Percentiles rank a stretch among this genome's conserved stretches.
These are phyloP conservation scores for Numida meleagris DNA, from an alignment of 2,113 vertebrate genomes.

Conservation along the genomic window DNA sequence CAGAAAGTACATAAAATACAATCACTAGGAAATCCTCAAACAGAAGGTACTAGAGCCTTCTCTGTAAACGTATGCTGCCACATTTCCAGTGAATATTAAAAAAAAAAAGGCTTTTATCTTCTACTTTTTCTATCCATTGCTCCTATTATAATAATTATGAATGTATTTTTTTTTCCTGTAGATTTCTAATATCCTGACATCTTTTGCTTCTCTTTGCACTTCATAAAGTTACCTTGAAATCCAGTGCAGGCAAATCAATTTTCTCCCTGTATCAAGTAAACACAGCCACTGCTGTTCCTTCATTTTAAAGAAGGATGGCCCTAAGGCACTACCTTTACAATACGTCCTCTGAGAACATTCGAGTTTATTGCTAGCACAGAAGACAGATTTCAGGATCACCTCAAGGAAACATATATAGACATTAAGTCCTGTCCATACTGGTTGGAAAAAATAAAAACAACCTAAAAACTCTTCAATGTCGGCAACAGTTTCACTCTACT, in stretches of 20 bases:
- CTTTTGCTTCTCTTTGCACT: not conserved
- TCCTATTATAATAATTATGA: slow-evolving; percentile 32
- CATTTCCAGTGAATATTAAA: not conserved
- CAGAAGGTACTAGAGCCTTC: not conserved
- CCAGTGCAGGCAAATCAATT: not conserved
- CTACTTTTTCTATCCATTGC: not conserved
- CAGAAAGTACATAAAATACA: slow-evolving; percentile 34
- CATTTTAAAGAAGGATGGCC: not conserved
- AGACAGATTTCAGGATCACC: not conserved
- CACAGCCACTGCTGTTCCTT: not conserved
- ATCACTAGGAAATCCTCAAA: slow-evolving; percentile 4
- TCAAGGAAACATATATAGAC: not conserved
- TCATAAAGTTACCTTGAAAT: slow-evolving; percentile 20
- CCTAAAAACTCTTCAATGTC: not conserved
- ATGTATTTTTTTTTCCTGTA: not conserved
- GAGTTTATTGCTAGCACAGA: not conserved
- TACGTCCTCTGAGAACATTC: not conserved
- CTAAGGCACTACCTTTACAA: slow-evolving; percentile 15
- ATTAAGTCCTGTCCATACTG: not conserved
- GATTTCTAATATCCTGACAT: slow-evolving; percentile 24
- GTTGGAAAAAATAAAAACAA: not conserved
- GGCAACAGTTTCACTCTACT: not conserved
- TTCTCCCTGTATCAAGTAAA: not conserved
- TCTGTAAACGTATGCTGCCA: not conserved
- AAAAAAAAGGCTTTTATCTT: not conserved